These are phyloP conservation scores for Molanna angustata DNA, from an alignment of 2,888 invertebrate species.

Conservation along the genomic window DNA sequence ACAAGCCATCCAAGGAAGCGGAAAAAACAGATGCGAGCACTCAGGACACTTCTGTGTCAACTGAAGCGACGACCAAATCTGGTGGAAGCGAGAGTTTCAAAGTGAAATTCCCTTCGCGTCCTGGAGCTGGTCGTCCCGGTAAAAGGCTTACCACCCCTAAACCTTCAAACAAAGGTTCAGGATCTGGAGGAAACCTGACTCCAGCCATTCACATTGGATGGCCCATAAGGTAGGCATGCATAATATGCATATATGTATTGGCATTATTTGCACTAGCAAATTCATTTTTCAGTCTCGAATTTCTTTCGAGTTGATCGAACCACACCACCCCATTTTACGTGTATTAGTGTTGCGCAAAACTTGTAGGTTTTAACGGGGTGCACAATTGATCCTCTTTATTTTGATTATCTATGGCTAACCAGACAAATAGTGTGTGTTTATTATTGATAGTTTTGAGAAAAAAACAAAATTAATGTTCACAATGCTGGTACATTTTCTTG, in stretches of 20 bases:
- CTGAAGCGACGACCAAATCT: slow-evolving; percentile 44
- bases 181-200: slow-evolving; percentile 49
- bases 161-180: slow-evolving; percentile 39
- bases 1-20: slow-evolving; percentile 41
- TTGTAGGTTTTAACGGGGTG: too few species aligned
- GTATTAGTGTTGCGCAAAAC: too few species aligned
- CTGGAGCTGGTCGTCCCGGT: slow-evolving; percentile 61
- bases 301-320: too few species aligned
- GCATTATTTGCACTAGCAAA: too few species aligned
- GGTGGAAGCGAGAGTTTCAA: slow-evolving; percentile 56
- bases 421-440: too few species aligned
- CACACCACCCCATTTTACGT: too few species aligned
- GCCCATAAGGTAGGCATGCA: slow-evolving; percentile 64
- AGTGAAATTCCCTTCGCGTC: slow-evolving; percentile 76
- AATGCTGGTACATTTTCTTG: too few species aligned
- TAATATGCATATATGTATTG: neutral
- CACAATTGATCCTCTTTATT: too few species aligned
- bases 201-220: slow-evolving; percentile 82
- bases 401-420: too few species aligned
- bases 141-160: slow-evolving; percentile 60
- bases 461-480: too few species aligned
- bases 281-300: too few species aligned
- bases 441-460: too few species aligned
- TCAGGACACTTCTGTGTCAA: slow-evolving; percentile 29
- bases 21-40: slow-evolving; percentile 20